Conservation (phyloP, 2,797 vertebrate genomes). For the Micromesistius poutassou region DNA sequence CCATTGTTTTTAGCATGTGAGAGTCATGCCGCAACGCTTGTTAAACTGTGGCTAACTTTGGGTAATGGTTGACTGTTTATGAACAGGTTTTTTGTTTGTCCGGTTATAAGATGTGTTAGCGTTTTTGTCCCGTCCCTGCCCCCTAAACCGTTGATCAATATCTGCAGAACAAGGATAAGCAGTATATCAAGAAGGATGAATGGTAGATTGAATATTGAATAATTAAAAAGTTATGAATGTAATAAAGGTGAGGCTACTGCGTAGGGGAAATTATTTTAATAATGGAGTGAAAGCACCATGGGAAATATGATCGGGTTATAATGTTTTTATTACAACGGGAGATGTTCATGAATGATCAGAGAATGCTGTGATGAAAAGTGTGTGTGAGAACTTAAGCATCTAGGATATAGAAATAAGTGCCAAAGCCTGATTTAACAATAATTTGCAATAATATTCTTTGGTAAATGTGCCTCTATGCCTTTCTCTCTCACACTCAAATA, state of each 20-base stretch:
- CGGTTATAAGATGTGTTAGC: background rate
- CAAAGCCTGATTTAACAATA: conserved; percentile 53
- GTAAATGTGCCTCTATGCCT: conserved; percentile 35
- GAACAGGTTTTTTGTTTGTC: conserved; percentile 30
- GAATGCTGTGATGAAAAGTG: conserved; percentile 24
- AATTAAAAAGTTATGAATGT: background rate
- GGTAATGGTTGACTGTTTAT: conserved; percentile 51
- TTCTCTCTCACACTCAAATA: conserved; percentile 30
- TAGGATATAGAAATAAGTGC: background rate
- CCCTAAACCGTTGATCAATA: too few relatives aligned
- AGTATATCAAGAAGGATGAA: background rate
- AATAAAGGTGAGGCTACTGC: background rate
- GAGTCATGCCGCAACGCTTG: conserved; percentile 56
- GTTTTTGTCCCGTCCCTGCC: too few relatives aligned
- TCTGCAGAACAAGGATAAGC: background rate
- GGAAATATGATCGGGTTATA: background rate
- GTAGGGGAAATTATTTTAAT: background rate
- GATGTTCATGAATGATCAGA: conserved; percentile 11
- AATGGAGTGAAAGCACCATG: background rate
- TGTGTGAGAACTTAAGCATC: background rate
- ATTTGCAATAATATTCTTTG: conserved; percentile 52
- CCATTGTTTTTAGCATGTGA: conserved; percentile 57
- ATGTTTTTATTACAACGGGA: conserved; percentile 2
- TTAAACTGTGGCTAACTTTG: conserved; percentile 63
- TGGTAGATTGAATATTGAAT: background rate